Conservation (phyloP, 2,797 vertebrate species). For the Astyanax mexicanus region DNA sequence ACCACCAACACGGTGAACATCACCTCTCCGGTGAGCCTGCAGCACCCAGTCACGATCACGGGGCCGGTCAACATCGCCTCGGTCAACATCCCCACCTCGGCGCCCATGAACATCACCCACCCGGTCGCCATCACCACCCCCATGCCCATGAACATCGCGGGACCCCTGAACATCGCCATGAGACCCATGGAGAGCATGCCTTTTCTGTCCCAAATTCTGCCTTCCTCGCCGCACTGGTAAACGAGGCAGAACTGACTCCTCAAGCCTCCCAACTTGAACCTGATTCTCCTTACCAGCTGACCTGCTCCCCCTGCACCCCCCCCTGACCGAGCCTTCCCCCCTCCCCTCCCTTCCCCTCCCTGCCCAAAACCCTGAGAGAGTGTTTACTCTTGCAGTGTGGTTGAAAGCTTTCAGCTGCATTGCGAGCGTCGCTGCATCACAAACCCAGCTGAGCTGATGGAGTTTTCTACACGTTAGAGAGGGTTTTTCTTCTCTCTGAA, state of each 20-base stretch:
- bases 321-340: constrained; percentile 48
- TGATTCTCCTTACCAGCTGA: constrained; percentile 55
- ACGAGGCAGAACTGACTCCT: constrained; percentile 87
- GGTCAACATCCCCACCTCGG: constrained; percentile 79
- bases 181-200: constrained; percentile 88
- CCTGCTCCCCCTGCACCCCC: constrained; percentile 51
- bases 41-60: constrained; percentile 96
- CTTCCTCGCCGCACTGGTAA: constrained; percentile 95
- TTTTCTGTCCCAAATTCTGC: constrained; percentile 96
- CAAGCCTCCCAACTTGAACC: constrained; percentile 3
- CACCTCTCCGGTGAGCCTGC: constrained; percentile 92
- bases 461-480: constrained; percentile 17
- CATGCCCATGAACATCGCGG: constrained; percentile 95
- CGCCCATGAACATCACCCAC: constrained; percentile 93
- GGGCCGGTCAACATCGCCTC: constrained; percentile 94
- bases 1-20: constrained; percentile 96
- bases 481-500: constrained; percentile 65
- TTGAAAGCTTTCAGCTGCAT: constrained; percentile 48
- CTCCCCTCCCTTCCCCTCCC: constrained; percentile 41
- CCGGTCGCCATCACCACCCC: constrained; percentile 95
- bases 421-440: constrained; percentile 58
- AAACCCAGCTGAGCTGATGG: not conserved
- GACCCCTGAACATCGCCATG: constrained; percentile 93
- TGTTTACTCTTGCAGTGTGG: constrained; percentile 61
- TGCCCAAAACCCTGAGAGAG: constrained; percentile 51